Evolutionary conservation across 2,113 vertebrate genomes (phyloP).

Genomic region (Corapipo altera): DNA sequence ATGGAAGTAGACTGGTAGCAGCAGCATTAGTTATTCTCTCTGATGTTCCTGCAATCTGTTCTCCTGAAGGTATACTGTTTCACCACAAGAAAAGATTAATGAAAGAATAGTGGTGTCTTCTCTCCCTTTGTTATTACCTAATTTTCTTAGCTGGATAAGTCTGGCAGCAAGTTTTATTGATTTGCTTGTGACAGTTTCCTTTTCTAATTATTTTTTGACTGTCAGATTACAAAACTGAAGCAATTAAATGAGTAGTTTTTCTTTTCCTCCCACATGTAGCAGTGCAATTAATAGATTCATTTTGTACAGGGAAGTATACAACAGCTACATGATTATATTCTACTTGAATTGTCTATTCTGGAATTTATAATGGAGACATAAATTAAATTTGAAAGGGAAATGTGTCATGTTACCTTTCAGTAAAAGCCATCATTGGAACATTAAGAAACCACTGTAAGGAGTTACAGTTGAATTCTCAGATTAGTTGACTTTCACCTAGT

Average conservation of each 20-base stretch:
- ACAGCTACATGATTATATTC: background rate
- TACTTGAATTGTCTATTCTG: background rate
- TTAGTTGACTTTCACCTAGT: background rate
- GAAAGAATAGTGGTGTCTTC: background rate
- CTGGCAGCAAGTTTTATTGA: background rate
- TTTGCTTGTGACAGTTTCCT: constrained; percentile 20
- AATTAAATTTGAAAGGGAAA: background rate
- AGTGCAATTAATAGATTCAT: background rate
- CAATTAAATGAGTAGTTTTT: background rate
- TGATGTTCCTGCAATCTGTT: constrained; percentile 89
- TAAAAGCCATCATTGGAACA: background rate
- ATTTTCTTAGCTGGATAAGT: constrained; percentile 27
- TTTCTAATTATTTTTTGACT: constrained; percentile 12
- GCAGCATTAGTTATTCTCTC: constrained; percentile 86
- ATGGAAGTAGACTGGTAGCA: constrained; percentile 80
- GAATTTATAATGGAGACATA: background rate
- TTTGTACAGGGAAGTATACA: background rate
- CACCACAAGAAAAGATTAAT: background rate
- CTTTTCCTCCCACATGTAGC: background rate
- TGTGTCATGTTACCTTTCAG: background rate
- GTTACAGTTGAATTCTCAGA: background rate
- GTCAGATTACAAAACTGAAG: background rate
- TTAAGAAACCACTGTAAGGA: background rate
- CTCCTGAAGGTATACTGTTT: constrained; percentile 87
- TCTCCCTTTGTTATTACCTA: background rate